A percentile compares a stretch with the other conserved stretches of the same genome.
Evolutionary conservation across 2,888 invertebrate genomes (phyloP).

Genomic region (Lepidonotus clava): DNA sequence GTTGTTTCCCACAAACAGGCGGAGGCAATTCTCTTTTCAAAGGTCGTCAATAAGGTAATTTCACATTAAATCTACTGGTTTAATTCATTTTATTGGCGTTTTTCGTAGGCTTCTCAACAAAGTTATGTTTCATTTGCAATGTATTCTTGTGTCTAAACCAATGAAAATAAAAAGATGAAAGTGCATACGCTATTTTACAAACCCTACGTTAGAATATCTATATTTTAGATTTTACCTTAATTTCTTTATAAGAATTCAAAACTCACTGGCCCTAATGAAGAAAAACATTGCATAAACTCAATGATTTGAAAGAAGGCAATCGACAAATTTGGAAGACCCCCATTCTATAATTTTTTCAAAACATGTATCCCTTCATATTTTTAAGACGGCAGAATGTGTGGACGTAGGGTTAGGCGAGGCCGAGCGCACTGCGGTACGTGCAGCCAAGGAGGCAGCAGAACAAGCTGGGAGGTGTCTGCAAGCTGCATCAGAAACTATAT

Average conservation of each 20-base stretch:
- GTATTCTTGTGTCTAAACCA: too few relatives aligned
- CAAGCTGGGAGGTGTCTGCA: neutral
- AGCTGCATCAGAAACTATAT: neutral
- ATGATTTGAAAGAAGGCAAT: too few relatives aligned
- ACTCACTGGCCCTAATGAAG: too few relatives aligned
- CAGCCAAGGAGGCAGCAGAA: neutral
- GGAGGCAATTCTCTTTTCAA: constrained; percentile 4
- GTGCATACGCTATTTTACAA: neutral
- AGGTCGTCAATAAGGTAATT: constrained; percentile 24
- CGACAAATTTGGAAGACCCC: too few relatives aligned
- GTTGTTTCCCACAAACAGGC: constrained; percentile 21
- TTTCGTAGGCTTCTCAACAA: neutral
- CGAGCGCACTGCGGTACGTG: too few relatives aligned
- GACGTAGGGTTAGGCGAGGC: neutral
- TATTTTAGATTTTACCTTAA: neutral
- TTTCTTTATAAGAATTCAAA: too few relatives aligned
- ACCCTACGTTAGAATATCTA: neutral
- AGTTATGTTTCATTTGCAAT: neutral
- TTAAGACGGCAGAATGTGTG: constrained; percentile 28
- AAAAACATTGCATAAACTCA: too few relatives aligned
- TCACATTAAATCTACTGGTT: too few relatives aligned
- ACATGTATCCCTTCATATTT: too few relatives aligned
- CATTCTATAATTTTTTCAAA: too few relatives aligned
- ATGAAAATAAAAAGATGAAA: neutral
- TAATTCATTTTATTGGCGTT: too few relatives aligned